A percentile compares a stretch with the other conserved stretches of the same genome.
Evolutionary conservation across 35 echinoderm and acorn worm species (phyloP).

Genomic region (Heliocidaris tuberculata): DNA sequence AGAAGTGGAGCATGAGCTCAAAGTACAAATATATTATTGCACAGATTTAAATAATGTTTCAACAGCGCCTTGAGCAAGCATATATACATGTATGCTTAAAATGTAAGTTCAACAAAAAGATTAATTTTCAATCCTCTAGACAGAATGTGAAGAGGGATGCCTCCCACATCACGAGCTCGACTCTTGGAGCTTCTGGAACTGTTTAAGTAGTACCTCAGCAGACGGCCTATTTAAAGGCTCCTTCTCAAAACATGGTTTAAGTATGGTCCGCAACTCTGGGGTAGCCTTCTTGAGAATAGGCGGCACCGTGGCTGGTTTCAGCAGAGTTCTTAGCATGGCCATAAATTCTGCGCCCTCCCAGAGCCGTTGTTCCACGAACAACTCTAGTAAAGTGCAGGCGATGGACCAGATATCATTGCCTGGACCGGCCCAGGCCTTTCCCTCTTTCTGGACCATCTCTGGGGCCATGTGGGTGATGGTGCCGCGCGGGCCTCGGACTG

Average conservation of each 20-base stretch:
- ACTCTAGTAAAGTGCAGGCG: constrained; percentile 34
- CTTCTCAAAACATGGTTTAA: constrained; percentile 13
- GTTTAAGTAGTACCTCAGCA: background rate
- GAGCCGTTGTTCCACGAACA: constrained; percentile 18
- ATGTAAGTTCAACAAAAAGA: too few species aligned
- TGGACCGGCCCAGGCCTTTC: constrained; percentile 17
- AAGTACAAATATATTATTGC: too few species aligned
- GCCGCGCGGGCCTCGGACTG: constrained; percentile 1
- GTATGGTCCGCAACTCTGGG: background rate
- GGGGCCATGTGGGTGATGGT: constrained; percentile 28
- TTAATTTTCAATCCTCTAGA: too few species aligned
- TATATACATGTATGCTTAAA: too few species aligned
- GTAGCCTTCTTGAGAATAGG: background rate
- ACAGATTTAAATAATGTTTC: too few species aligned
- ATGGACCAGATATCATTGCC: constrained; percentile 37
- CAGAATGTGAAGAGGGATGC: background rate
- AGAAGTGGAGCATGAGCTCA: too few species aligned
- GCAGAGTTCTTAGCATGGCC: background rate
- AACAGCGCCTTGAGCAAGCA: too few species aligned
- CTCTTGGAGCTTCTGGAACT: constrained; percentile 3
- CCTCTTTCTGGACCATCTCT: background rate
- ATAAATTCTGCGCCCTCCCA: background rate
- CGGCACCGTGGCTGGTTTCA: background rate
- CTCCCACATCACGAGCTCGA: background rate
- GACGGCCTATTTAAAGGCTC: background rate